Evolutionary conservation across 2,797 vertebrate genomes (phyloP).

Genomic region (Threskiornis aethiopicus): DNA sequence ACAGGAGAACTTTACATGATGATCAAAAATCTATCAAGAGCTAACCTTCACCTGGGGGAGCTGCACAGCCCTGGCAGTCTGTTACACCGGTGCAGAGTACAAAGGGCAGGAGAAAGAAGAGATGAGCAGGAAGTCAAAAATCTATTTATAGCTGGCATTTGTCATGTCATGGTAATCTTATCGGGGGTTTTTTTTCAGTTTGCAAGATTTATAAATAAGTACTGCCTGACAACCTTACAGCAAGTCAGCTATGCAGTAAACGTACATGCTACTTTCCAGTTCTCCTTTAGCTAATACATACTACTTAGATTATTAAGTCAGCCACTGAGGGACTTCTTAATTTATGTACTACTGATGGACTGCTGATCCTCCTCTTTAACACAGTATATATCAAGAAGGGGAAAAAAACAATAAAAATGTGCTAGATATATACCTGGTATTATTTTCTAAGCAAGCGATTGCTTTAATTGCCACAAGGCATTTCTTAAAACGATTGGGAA

Average conservation of each 20-base stretch:
- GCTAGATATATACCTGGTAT: neutral
- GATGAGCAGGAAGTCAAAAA: constrained; percentile 14
- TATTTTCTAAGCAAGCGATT: neutral
- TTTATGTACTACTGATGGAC: neutral
- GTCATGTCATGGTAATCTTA: constrained; percentile 25
- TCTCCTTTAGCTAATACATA: neutral
- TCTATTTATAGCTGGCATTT: constrained; percentile 34
- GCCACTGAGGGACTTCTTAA: neutral
- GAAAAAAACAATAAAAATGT: neutral
- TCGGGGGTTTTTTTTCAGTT: neutral
- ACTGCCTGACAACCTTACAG: neutral
- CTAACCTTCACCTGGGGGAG: constrained; percentile 51
- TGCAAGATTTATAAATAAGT: neutral
- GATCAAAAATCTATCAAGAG: constrained; percentile 41
- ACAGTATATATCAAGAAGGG: neutral
- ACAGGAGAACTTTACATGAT: constrained; percentile 54
- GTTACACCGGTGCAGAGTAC: fast-evolving
- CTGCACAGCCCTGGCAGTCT: neutral
- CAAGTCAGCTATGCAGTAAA: neutral
- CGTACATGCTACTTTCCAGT: neutral
- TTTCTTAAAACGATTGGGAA: constrained; percentile 1
- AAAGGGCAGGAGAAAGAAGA: neutral
- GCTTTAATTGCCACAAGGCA: constrained; percentile 1
- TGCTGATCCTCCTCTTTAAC: constrained; percentile 7
- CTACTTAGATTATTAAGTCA: neutral